Percentiles rank a stretch among this genome's conserved stretches.
These are phyloP conservation scores for Asteroscopus sphinx DNA, from an alignment of 2,888 invertebrate genomes.

Conservation along the genomic window DNA sequence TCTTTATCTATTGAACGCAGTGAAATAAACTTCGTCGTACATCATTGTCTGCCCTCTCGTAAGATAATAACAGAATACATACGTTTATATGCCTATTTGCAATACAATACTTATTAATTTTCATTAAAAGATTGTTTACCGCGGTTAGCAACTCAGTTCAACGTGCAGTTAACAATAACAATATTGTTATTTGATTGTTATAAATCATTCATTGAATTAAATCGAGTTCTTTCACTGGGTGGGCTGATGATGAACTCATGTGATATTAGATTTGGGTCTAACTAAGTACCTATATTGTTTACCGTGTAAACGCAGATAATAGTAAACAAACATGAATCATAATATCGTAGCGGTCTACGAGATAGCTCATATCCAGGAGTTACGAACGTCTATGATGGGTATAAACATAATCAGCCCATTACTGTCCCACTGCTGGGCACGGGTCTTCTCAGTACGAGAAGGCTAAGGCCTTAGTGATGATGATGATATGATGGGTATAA, in stretches of 20 bases:
- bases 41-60: constrained; percentile 71
- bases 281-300: not conserved
- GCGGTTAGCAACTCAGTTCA: constrained; percentile 62
- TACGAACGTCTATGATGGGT: too few relatives aligned
- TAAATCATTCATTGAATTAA: constrained; percentile 57
- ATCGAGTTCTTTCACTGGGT: constrained; percentile 39
- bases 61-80: constrained; percentile 75
- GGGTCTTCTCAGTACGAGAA: too few relatives aligned
- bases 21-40: constrained; percentile 66
- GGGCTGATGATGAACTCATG: constrained; percentile 36
- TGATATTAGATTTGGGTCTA: constrained; percentile 22
- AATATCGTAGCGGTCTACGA: too few relatives aligned
- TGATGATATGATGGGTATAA: too few relatives aligned
- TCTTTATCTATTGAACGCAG: constrained; percentile 63
- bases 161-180: constrained; percentile 65
- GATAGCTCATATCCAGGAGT: not conserved
- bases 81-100: constrained; percentile 63
- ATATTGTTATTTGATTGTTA: constrained; percentile 37
- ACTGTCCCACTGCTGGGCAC: too few relatives aligned
- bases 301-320: not conserved
- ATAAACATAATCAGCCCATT: too few relatives aligned
- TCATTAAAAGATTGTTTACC: constrained; percentile 59
- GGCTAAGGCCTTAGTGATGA: too few relatives aligned
- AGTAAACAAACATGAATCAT: not conserved
- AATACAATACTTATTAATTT: constrained; percentile 63